These are phyloP conservation scores for Gallinago stenura DNA, from an alignment of 2,797 vertebrate species.

Conservation along the genomic window DNA sequence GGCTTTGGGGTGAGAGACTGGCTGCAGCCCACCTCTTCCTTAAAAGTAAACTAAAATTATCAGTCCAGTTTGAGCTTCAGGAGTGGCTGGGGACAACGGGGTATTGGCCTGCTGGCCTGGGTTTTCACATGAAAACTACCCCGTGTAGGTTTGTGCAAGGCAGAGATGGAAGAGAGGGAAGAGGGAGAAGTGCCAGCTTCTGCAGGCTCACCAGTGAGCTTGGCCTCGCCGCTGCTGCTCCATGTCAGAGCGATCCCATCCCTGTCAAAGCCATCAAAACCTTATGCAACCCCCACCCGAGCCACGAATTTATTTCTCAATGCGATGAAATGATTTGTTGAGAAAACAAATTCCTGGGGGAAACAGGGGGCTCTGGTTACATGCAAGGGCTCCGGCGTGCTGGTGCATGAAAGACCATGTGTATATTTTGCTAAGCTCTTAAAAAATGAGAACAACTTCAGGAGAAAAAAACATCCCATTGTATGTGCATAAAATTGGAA, in stretches of 20 bases:
- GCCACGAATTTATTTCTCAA: neutral
- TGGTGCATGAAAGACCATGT: neutral
- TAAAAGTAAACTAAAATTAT: neutral
- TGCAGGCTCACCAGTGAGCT: neutral
- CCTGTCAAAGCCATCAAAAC: neutral
- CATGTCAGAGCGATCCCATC: neutral
- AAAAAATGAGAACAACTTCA: constrained; percentile 37
- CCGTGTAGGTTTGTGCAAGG: neutral
- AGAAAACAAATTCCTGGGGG: neutral
- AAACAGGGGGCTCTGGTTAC: neutral
- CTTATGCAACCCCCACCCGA: neutral
- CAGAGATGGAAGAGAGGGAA: neutral
- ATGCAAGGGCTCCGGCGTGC: neutral
- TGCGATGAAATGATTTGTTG: neutral
- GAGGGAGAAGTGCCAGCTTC: neutral
- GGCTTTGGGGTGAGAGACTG: neutral
- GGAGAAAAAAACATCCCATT: constrained; percentile 29
- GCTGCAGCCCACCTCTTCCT: neutral
- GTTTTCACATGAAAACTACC: neutral
- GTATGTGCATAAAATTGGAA: constrained; percentile 30
- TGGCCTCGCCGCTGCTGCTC: neutral
- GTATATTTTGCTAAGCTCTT: constrained; percentile 9
- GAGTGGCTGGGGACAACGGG: neutral
- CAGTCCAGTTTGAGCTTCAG: neutral
- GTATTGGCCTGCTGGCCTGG: neutral